These are phyloP conservation scores for Tipula lateralis DNA, from an alignment of 2,888 invertebrate genomes.

Conservation along the genomic window DNA sequence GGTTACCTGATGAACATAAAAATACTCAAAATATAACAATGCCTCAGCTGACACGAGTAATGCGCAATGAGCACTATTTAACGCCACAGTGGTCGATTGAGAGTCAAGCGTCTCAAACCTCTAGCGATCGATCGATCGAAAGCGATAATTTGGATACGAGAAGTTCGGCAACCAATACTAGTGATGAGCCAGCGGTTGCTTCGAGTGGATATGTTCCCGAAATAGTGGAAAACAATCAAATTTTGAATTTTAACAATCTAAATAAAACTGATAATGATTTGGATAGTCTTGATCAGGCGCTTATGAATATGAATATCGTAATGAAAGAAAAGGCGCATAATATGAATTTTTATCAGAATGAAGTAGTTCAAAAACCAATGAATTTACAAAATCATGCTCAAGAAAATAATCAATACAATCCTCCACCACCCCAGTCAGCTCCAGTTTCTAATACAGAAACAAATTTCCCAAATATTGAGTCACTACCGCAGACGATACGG, in stretches of 20 bases:
- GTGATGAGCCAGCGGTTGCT: slow-evolving; percentile 48
- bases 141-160: slow-evolving; percentile 58
- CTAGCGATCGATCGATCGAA: slow-evolving; percentile 58
- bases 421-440: slow-evolving; percentile 29
- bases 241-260: background rate
- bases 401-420: background rate
- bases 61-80: slow-evolving; percentile 34
- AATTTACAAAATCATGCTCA: background rate
- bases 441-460: slow-evolving; percentile 35
- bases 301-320: slow-evolving; percentile 27
- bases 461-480: slow-evolving; percentile 24
- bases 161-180: slow-evolving; percentile 56
- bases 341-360: slow-evolving; percentile 24
- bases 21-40: slow-evolving; percentile 37
- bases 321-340: slow-evolving; percentile 20
- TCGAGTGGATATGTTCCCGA: background rate
- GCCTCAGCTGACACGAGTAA: slow-evolving; percentile 33
- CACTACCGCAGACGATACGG: background rate
- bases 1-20: slow-evolving; percentile 35
- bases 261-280: background rate
- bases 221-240: background rate
- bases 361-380: background rate
- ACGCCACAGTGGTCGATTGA: slow-evolving; percentile 63
- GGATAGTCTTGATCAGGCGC: slow-evolving; percentile 32
- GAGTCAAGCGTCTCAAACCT: slow-evolving; percentile 62